These are phyloP conservation scores for Leucoraja erinaceus DNA, from an alignment of 2,113 vertebrate genomes.

Conservation along the genomic window DNA sequence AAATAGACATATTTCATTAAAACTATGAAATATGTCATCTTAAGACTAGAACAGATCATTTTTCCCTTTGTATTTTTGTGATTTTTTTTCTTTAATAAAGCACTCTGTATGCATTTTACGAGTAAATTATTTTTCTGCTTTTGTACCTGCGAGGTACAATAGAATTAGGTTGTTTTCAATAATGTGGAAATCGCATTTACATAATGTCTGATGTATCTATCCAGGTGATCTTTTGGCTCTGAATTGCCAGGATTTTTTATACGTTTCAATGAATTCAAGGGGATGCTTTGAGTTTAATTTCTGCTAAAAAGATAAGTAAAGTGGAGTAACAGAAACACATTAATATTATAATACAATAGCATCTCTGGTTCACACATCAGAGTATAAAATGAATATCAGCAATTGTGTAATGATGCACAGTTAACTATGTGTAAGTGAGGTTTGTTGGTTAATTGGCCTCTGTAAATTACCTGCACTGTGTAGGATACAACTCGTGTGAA, in stretches of 20 bases:
- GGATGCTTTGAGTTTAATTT: not conserved
- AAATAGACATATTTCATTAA: conserved; percentile 33
- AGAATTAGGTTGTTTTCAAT: not conserved
- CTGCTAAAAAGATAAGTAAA: not conserved
- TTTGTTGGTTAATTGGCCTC: too few species aligned
- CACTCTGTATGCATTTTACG: not conserved
- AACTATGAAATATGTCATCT: not conserved
- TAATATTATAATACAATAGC: not conserved
- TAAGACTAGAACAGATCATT: not conserved
- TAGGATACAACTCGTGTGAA: too few species aligned
- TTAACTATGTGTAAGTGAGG: not conserved
- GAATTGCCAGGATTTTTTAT: not conserved
- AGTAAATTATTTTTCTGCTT: not conserved
- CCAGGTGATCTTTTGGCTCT: not conserved
- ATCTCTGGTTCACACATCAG: not conserved
- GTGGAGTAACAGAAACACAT: not conserved
- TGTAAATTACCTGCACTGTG: too few species aligned
- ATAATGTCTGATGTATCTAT: not conserved
- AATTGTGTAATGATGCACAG: not conserved
- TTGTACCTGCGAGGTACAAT: not conserved
- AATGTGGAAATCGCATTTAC: not conserved
- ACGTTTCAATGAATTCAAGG: not conserved
- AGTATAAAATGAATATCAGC: not conserved
- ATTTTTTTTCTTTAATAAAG: too few species aligned
- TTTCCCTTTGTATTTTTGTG: not conserved